Evolutionary conservation across 30 jellyfish, hydroid and myxozoan genomes (phyloP), one percentile per base, ranked within the genome.

Genomic region (Chironex yamaguchii): DNA sequence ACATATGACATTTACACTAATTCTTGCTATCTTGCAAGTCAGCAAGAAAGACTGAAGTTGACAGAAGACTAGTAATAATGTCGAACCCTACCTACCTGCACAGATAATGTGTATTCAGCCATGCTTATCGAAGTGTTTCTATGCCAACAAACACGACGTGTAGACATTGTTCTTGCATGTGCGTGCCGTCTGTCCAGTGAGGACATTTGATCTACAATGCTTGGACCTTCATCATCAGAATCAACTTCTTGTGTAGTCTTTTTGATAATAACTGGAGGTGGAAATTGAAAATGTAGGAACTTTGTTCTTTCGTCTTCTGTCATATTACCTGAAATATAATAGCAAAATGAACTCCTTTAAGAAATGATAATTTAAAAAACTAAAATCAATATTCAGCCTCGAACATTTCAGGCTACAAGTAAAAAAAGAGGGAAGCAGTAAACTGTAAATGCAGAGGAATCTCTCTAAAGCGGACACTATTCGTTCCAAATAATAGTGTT

Each of bases 121-220:
- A 93, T 93, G 67, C 97, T 89, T 6, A 93, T 88, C 36, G 97
- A 86, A 23, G 97, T 86, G 84, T 93, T 89, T 51, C 98, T 71
- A 53, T 93, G 98, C 98, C 98, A 93, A 71, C 98, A 93, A 34
- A 93, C 96, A 12, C 96, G 79, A 35, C 98, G 78, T 11, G 98
- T 93, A 17, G 98, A 93, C 71, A 93, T 62, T 0, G 97, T 88
- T 52, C 97, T 79, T 23, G 90, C 92, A 77, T 83, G 98, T 13
- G 97, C 94, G 62, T 92, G 97, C 30, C 88, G 90, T 42, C 96
- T 65, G 30, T 93, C 98, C 68, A 88, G 65, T 32, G 98, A 79
- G 36, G 97, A 81, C 27, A 70, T 78, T 32, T 80, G 86, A 22
- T 89, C 96, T 14, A 34, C 66, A 23, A 27, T 66, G 12, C 74